phyloP scores from a whole-genome alignment of 1,140 invertebrate genomes.

The Adelges cooleyi region DNA sequence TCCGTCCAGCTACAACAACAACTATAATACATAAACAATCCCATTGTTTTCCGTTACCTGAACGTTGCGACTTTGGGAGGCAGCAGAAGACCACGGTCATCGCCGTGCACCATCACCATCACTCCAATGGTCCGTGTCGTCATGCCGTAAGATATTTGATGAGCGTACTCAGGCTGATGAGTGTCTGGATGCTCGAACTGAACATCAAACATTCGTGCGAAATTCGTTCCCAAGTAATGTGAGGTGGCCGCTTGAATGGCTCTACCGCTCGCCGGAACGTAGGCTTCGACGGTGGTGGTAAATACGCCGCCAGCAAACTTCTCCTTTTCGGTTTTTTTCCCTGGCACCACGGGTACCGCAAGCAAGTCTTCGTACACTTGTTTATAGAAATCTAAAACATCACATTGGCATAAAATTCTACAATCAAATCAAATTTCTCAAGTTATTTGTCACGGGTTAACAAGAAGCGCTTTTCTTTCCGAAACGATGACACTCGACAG shows the following conservation, averaged over 20 bases:
- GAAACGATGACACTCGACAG: too few species aligned
- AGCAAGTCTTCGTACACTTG: conserved; percentile 83
- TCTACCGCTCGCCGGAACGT: conserved; percentile 84
- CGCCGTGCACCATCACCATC: conserved; percentile 93
- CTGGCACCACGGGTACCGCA: conserved; percentile 90
- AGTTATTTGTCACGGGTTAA: too few species aligned
- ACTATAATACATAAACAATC: too few species aligned
- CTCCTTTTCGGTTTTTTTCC: conserved; percentile 96
- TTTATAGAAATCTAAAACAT: conserved; percentile 62
- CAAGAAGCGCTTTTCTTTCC: too few species aligned
- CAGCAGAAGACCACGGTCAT: conserved; percentile 90
- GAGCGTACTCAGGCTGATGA: conserved; percentile 79
- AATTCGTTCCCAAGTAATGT: conserved; percentile 97
- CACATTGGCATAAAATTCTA: not conserved
- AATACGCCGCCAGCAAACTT: conserved; percentile 98
- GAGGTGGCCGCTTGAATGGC: conserved; percentile 94
- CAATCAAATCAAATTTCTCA: too few species aligned
- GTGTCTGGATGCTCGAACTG: conserved; percentile 85
- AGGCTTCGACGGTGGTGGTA: conserved; percentile 95
- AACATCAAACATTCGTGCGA: conserved; percentile 99
- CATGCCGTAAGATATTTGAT: conserved; percentile 97
- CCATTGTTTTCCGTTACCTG: conserved; percentile 43
- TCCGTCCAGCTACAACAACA: too few species aligned
- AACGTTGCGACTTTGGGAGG: conserved; percentile 81
- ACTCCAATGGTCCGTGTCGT: conserved; percentile 93